Percentiles rank a stretch among this genome's conserved stretches.
phyloP scores from a whole-genome alignment of 2,113 vertebrate species.

The human (Homo sapiens) region GRCh38 chr5:175319001-175319500 shows the following conservation, averaged over 20 bases:
- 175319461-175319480: not conserved
- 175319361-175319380: rapidly evolving
- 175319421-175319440: no score
- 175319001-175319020: not conserved
- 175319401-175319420: not conserved
- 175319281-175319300: not conserved
- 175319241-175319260: not conserved
- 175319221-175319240: not conserved
- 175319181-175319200: not conserved
- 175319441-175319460: not conserved
- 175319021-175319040: not conserved
- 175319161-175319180: not conserved
- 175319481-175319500: not conserved
- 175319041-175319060: not conserved
- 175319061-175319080: not conserved
- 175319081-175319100: not conserved
- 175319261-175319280: not conserved
- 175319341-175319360: not conserved
- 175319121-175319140: not conserved
- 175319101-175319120: not conserved
- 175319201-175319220: not conserved
- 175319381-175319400: slow-evolving; percentile 38
- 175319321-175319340: not conserved
- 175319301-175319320: not conserved
- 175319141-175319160: not conserved